Base-by-base conservation (phyloP, 2,888 invertebrate species). In the Chloromyia formosa region DNA sequence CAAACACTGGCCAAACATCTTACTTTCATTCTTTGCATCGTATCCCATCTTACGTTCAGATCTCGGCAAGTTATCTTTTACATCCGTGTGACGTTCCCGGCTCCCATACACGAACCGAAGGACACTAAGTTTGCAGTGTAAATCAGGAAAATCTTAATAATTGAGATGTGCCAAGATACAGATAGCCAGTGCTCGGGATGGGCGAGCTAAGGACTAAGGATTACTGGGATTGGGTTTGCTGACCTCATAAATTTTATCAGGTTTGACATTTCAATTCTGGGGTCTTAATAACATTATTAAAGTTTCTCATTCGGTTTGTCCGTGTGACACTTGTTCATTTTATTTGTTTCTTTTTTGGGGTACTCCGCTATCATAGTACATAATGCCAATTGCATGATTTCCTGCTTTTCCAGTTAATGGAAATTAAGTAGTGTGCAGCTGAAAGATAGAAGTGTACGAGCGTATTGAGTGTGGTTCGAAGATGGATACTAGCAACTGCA, bases 201-300 rank as follows among this genome's bases (percentile, higher is more conserved):
- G 16, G 58, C 22, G 22, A 12, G 22, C 58, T n/a, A 3, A 22
- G 22, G 27, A 23, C 60, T 23, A 27, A 27, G 23, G 23, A 60
- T 60, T 9, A 27, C 22, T 9, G 27, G 23, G 60, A 14, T 27
- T 23, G 23, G 23, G 23, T 20, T 60, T n/a, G n/a, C 9, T 23
- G 60, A 27, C 27, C 60, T 60, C 60, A 60, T 60, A 60, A 60
- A 60, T 60, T 60, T 60, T 60, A 60, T 60, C 60, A 60, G 23
- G 60, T 60, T 27, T 60, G 60, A 60, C 60, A 60, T 60, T 60
- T 60, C 60, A 60, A 60, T 58, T 60, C 60, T 23, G 23, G 23
- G 27, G 60, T 60, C 60, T 27, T 60, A 60, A 60, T 60, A 60
- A 60, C 27, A 60, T 60, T 60, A 23, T 60, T 60, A 60, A 60